phyloP scores from a whole-genome alignment of 2,888 invertebrate genomes.

The Cosmia pyralina region DNA sequence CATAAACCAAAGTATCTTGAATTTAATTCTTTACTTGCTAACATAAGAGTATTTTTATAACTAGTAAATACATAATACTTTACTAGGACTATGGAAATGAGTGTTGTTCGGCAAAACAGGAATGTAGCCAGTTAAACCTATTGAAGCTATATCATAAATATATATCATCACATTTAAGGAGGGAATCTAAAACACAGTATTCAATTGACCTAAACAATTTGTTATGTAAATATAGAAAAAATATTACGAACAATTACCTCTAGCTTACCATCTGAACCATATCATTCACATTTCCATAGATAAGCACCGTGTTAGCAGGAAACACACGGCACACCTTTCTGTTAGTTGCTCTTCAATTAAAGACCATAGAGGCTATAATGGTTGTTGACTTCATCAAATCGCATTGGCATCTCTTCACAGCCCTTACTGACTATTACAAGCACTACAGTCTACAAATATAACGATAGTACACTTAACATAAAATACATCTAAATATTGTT shows the following conservation, averaged over 20 bases:
- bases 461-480: constrained; percentile 68
- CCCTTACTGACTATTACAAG: constrained; percentile 80
- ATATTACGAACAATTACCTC: constrained; percentile 38
- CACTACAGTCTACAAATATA: constrained; percentile 65
- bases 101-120: constrained; percentile 51
- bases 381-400: constrained; percentile 19
- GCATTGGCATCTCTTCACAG: constrained; percentile 75
- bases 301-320: constrained; percentile 58
- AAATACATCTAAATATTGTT: constrained; percentile 67
- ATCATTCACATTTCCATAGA: constrained; percentile 34
- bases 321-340: constrained; percentile 52
- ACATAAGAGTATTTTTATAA: constrained; percentile 38
- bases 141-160: constrained; percentile 43
- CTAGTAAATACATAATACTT: constrained; percentile 36
- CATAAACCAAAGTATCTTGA: constrained; percentile 35
- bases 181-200: constrained; percentile 47
- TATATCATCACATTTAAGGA: constrained; percentile 55
- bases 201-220: constrained; percentile 40
- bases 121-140: constrained; percentile 59
- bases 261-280: constrained; percentile 18
- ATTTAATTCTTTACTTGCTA: constrained; percentile 45
- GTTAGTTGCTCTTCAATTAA: constrained; percentile 47
- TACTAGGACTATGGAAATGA: constrained; percentile 48
- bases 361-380: no score
- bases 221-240: constrained; percentile 41